Percentiles rank a stretch among this genome's conserved stretches.
phyloP scores from a whole-genome alignment of 1,140 invertebrate species.

The Physella acuta region DNA sequence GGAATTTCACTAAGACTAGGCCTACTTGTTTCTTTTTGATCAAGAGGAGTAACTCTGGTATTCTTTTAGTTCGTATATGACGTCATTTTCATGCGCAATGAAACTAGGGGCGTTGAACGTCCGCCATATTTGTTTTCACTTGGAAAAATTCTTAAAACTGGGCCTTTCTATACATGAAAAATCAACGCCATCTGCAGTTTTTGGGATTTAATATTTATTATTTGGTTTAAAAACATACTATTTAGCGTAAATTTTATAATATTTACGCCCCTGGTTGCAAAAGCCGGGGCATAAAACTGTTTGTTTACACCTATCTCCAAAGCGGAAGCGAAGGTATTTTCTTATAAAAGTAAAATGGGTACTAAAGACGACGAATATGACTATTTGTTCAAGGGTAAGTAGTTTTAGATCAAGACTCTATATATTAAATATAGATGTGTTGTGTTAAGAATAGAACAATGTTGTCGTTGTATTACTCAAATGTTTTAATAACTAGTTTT shows the following conservation, averaged over 20 bases:
- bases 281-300: conserved; percentile 22
- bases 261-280: conserved; percentile 21
- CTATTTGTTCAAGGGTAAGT: conserved; percentile 99
- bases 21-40: too few species aligned
- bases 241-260: conserved; percentile 1
- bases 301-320: conserved; percentile 39
- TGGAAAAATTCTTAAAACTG: not conserved
- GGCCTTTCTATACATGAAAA: not conserved
- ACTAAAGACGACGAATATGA: conserved; percentile 99
- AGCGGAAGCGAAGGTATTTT: conserved; percentile 41
- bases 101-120: conserved; percentile 35
- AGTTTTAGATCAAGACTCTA: too few species aligned
- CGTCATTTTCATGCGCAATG: conserved; percentile 37
- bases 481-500: too few species aligned
- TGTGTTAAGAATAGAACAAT: too few species aligned
- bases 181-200: conserved; percentile 23
- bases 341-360: conserved; percentile 43
- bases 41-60: too few species aligned
- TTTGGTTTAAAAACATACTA: not conserved
- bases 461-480: too few species aligned
- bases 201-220: not conserved
- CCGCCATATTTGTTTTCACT: conserved; percentile 32
- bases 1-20: too few species aligned
- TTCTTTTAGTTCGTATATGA: conserved; percentile 25
- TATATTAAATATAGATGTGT: too few species aligned